Percentiles rank a stretch among this genome's conserved stretches.
Evolutionary conservation across 2,797 vertebrate genomes (phyloP).

Genomic region (Zalophus californianus): DNA sequence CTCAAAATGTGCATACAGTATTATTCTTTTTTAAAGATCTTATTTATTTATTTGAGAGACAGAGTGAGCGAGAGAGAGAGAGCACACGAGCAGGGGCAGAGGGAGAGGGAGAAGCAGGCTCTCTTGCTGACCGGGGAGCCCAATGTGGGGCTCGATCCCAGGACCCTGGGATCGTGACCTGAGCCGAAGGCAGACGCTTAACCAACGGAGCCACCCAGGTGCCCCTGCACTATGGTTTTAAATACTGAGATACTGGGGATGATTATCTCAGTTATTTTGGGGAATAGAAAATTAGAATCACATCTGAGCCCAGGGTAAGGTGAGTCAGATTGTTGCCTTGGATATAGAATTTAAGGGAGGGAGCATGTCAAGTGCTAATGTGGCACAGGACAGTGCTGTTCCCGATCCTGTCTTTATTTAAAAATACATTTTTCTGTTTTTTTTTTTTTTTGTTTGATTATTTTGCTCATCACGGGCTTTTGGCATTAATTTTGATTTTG

Average conservation of each 20-base stretch:
- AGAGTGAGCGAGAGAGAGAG: neutral
- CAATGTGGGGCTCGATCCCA: accelerated
- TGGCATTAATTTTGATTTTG: neutral
- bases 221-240: neutral
- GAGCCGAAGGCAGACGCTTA: neutral
- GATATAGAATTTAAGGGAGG: neutral
- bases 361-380: neutral
- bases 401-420: neutral
- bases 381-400: neutral
- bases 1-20: neutral
- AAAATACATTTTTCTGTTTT: neutral
- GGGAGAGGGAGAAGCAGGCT: neutral
- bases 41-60: neutral
- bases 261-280: neutral
- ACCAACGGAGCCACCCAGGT: neutral
- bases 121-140: neutral
- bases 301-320: neutral
- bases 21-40: neutral
- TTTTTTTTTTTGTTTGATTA: neutral
- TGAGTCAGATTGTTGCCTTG: neutral
- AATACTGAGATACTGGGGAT: neutral
- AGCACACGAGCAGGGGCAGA: neutral
- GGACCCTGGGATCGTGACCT: neutral
- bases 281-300: neutral
- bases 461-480: neutral